Percentiles rank a stretch among this genome's conserved stretches.
Evolutionary conservation across 1,140 invertebrate species (phyloP).

Genomic region (Andrena cerasifolii): DNA sequence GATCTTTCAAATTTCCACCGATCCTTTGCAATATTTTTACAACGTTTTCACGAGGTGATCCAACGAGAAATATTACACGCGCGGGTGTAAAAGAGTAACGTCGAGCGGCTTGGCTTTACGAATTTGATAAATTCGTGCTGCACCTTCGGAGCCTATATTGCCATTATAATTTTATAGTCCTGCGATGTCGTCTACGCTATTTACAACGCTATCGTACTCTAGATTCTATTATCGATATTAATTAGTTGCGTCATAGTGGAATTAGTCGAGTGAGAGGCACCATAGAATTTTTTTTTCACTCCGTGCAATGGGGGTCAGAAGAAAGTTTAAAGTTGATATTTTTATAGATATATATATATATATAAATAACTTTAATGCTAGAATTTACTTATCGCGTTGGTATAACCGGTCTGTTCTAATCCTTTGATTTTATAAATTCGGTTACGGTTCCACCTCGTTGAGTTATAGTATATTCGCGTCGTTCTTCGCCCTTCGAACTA

Average conservation of each 20-base stretch:
- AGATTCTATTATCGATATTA: conserved; percentile 36
- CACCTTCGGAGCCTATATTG: conserved; percentile 12
- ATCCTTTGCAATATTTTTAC: background rate
- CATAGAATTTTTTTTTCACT: conserved; percentile 66
- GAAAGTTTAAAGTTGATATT: too few relatives aligned
- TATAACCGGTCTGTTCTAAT: too few relatives aligned
- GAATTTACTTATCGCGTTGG: too few relatives aligned
- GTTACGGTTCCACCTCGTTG: too few relatives aligned
- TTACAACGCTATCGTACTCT: conserved; percentile 40
- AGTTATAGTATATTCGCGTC: too few relatives aligned
- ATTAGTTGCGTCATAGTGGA: conserved; percentile 60
- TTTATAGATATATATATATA: too few relatives aligned
- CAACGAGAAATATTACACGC: conserved; percentile 4
- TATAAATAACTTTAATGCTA: too few relatives aligned
- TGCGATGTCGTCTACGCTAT: conserved; percentile 40
- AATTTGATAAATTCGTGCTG: conserved; percentile 37
- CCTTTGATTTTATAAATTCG: too few relatives aligned
- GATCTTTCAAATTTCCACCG: background rate
- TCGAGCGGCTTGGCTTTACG: background rate
- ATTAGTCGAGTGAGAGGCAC: conserved; percentile 70
- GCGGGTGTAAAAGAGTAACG: background rate
- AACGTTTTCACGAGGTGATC: too few relatives aligned
- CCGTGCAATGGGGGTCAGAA: too few relatives aligned
- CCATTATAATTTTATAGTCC: conserved; percentile 12
- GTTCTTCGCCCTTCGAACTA: too few relatives aligned